phyloP scores from a whole-genome alignment of 2,113 vertebrate genomes.

The Platycercus adscitus region DNA sequence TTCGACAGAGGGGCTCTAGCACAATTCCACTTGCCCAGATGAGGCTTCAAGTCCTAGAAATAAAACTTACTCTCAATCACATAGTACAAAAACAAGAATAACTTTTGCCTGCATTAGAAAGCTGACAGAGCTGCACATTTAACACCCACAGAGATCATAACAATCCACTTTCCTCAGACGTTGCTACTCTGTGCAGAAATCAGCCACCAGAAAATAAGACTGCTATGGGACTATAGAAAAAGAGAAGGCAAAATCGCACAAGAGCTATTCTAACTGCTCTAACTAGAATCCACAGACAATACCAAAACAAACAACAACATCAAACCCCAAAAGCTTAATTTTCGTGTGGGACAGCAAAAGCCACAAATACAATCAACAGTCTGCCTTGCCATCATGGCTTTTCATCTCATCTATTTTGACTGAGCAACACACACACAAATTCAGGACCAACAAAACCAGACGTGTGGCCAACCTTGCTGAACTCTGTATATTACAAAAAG shows the following conservation, averaged over 20 bases:
- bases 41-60: not conserved
- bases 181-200: not conserved
- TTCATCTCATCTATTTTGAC: not conserved
- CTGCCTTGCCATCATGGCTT: not conserved
- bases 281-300: not conserved
- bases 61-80: not conserved
- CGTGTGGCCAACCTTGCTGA: not conserved
- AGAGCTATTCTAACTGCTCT: not conserved
- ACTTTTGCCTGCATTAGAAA: not conserved
- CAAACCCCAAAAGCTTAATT: not conserved
- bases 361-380: not conserved
- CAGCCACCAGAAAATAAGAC: not conserved
- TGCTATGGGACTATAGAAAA: not conserved
- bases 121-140: not conserved
- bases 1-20: not conserved
- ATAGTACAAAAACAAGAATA: not conserved
- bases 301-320: not conserved
- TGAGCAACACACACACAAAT: not conserved
- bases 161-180: not conserved
- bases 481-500: not conserved
- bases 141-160: not conserved
- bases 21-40: not conserved
- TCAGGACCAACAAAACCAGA: not conserved
- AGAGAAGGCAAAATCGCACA: not conserved
- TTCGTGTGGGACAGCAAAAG: not conserved